phyloP scores from a whole-genome alignment of 2,797 vertebrate species.

The Varecia variegata region DNA sequence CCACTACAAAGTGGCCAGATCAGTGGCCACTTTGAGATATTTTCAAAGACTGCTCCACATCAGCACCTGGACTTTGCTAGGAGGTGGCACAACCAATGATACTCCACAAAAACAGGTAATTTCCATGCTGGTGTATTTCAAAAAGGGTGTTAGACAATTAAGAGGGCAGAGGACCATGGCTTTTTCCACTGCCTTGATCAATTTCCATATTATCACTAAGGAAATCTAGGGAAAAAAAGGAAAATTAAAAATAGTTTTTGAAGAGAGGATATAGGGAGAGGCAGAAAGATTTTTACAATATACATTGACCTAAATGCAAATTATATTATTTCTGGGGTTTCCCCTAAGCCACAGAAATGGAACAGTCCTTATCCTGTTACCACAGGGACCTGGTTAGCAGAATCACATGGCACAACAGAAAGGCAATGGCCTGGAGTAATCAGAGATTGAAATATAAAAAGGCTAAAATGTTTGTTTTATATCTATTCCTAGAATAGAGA shows the following conservation, averaged over 20 bases:
- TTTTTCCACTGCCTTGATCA: conserved; percentile 36
- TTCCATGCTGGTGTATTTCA: background rate
- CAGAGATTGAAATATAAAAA: conserved; percentile 81
- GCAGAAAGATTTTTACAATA: background rate
- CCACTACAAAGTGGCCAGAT: background rate
- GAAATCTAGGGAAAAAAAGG: background rate
- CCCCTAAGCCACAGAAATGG: conserved; percentile 21
- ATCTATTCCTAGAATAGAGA: conserved; percentile 90
- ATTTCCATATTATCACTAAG: conserved; percentile 34
- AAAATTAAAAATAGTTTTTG: conserved; percentile 26
- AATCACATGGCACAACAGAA: conserved; percentile 44
- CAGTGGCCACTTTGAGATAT: background rate
- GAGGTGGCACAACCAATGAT: background rate
- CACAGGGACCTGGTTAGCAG: conserved; percentile 48
- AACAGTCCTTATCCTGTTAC: conserved; percentile 20
- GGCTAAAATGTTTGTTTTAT: conserved; percentile 81
- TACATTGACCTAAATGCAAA: conserved; percentile 7
- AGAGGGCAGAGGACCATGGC: background rate
- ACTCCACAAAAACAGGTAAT: background rate
- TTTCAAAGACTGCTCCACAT: background rate
- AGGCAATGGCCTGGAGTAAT: conserved; percentile 50
- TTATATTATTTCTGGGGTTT: conserved; percentile 29
- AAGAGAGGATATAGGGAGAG: background rate
- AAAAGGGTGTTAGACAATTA: background rate
- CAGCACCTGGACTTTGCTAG: conserved; percentile 31